Evolutionary conservation across 2,797 vertebrate species (phyloP), one percentile per base, ranked within the genome.

Genomic region (Limosa lapponica): DNA sequence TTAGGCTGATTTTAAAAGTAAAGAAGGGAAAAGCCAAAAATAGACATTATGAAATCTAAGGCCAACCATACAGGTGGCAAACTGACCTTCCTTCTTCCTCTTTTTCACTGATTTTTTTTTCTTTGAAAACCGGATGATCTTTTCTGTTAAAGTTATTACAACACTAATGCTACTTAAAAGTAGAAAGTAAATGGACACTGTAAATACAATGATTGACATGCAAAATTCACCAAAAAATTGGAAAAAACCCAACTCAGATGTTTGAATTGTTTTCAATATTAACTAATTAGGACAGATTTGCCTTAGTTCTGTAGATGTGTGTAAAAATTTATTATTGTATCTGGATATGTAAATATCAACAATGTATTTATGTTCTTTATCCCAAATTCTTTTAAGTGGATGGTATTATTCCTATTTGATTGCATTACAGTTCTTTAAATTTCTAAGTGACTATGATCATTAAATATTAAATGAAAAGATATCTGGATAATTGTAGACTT

Each of bases 201-300:
- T 37, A 67, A 71, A 36, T 67, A 32, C 4, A 46, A 11, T 43
- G 13, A 51, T 25, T 55, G 7, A 44, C 6, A 27, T 19, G 2
- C 2, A 71, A 46, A 83, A 65, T 20, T 64, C 59, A 83, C 52
- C 7, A 19, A 55, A 52, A 39, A 61, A 32, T 0, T 3, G 3
- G 3, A 18, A 34, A 46, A n/a, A 46, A 30, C 2, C 5, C 25
- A 15, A 1, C 3, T 16, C 12, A 24, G 6, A 15, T 46, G 6
- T 37, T 64, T 82, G 6, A 62, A 54, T 70, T 82, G 17, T 67
- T 82, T 85, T 51, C 4, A 34, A 8, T 81, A 66, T 55, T 67
- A 66, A 41, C 2, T 70, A 37, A 43, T 25, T 51, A 55, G 14
- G 12, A 30, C 46, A 39, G 9, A 43, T 43, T 16, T 0, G 15